phyloP scores from a whole-genome alignment of 2,797 vertebrate species.

The Pelobates cultripes region DNA sequence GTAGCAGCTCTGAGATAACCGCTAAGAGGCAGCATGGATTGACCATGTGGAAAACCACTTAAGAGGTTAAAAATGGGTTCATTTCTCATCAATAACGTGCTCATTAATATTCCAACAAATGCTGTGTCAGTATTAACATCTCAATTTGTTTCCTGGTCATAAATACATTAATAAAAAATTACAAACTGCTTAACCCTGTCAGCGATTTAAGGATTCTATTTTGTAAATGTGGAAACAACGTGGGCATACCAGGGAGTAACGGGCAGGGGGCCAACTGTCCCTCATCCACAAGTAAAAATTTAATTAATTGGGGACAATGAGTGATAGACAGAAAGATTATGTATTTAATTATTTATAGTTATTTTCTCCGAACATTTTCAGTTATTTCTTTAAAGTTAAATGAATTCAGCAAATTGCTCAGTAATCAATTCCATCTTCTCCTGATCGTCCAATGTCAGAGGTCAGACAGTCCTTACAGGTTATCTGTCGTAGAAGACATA shows the following conservation, averaged over 20 bases:
- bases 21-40: slow-evolving; percentile 14
- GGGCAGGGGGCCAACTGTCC: too few species aligned
- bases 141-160: slow-evolving; percentile 4
- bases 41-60: slow-evolving; percentile 18
- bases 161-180: slow-evolving; percentile 36
- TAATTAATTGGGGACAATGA: too few species aligned
- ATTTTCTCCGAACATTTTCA: slow-evolving; percentile 1
- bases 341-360: too few species aligned
- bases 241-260: too few species aligned
- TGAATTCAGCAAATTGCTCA: slow-evolving; percentile 37
- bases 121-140: slow-evolving; percentile 33
- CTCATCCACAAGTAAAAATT: too few species aligned
- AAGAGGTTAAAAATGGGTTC: slow-evolving; percentile 50
- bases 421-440: slow-evolving; percentile 44
- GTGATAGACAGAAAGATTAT: too few species aligned
- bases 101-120: slow-evolving; percentile 50
- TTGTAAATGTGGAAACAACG: too few species aligned
- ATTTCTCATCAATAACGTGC: slow-evolving; percentile 48
- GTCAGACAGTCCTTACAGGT: slow-evolving; percentile 5
- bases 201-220: background rate
- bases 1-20: slow-evolving; percentile 13
- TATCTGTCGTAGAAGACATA: slow-evolving; percentile 8
- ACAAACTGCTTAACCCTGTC: slow-evolving; percentile 27
- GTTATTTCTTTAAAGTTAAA: slow-evolving; percentile 22
- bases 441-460: slow-evolving; percentile 36